Conservation (phyloP, 2,113 vertebrate genomes). For the Catharus bicknelli region DNA sequence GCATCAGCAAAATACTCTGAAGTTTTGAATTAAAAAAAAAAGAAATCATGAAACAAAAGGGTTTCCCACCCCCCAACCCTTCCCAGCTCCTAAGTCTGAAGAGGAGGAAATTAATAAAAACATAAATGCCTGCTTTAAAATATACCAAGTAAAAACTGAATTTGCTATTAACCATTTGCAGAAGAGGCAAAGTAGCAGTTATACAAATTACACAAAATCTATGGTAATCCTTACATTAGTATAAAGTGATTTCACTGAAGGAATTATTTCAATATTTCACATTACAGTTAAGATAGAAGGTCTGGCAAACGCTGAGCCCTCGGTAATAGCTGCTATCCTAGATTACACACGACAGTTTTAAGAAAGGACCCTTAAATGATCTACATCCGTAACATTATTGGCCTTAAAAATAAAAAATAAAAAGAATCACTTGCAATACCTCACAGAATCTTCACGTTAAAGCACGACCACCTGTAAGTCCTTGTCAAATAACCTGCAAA, state of each 20-base stretch:
- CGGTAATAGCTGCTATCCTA: slow-evolving; percentile 51
- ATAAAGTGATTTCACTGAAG: slow-evolving; percentile 66
- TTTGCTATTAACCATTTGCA: slow-evolving; percentile 63
- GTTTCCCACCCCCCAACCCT: neutral
- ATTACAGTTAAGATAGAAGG: slow-evolving; percentile 69
- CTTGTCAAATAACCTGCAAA: slow-evolving; percentile 63
- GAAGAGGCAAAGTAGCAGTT: slow-evolving; percentile 71
- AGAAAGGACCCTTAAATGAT: slow-evolving; percentile 72
- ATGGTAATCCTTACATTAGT: slow-evolving; percentile 61
- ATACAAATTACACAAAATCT: slow-evolving; percentile 68
- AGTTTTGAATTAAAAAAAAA: slow-evolving; percentile 1
- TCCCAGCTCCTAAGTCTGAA: slow-evolving; percentile 40
- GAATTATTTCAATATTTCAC: slow-evolving; percentile 77
- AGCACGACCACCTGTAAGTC: slow-evolving; percentile 53
- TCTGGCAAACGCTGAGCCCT: slow-evolving; percentile 25
- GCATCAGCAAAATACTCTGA: slow-evolving; percentile 54
- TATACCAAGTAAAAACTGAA: slow-evolving; percentile 66
- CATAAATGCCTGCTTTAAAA: slow-evolving; percentile 65
- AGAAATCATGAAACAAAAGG: neutral
- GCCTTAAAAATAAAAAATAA: slow-evolving; percentile 14
- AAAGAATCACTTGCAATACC: slow-evolving; percentile 54
- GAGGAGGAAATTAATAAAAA: slow-evolving; percentile 64
- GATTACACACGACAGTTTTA: slow-evolving; percentile 69
- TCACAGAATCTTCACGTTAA: slow-evolving; percentile 60
- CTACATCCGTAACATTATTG: slow-evolving; percentile 63